phyloP scores from a whole-genome alignment of 64 coral and sea anemone genomes.

The Cladopsammia gracilis region DNA sequence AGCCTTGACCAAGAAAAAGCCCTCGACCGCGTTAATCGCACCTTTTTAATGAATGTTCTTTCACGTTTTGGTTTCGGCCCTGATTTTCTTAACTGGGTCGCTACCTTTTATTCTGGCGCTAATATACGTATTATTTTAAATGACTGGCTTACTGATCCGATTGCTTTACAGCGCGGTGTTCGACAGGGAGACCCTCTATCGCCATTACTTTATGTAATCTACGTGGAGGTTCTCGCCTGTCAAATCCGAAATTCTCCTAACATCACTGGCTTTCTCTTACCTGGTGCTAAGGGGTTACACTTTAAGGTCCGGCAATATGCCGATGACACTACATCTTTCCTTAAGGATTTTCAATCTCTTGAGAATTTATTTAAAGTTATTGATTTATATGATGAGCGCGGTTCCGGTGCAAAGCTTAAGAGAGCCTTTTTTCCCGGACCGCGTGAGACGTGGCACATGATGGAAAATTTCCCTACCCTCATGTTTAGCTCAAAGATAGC shows the following conservation, averaged over 20 bases:
- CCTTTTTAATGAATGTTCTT: not conserved
- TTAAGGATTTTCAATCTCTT: no score
- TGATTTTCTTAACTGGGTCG: not conserved
- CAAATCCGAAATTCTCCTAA: not conserved
- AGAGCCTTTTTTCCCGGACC: no score
- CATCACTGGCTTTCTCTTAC: not conserved
- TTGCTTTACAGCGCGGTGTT: not conserved
- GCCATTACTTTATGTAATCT: not conserved
- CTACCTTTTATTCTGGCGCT: not conserved
- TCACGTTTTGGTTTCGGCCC: not conserved
- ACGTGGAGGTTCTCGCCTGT: not conserved
- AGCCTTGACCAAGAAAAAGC: slow-evolving; percentile 21
- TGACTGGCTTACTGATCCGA: not conserved
- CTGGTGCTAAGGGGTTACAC: not conserved
- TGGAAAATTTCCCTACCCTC: no score
- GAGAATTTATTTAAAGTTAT: no score
- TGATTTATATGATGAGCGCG: no score
- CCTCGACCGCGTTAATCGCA: slow-evolving; percentile 9
- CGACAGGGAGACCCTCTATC: not conserved
- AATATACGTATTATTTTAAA: not conserved
- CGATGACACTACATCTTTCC: not conserved
- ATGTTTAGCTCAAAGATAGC: no score
- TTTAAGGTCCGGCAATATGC: not conserved
- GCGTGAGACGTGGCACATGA: no score
- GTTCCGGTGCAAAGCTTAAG: not conserved